These are phyloP conservation scores for Silurus meridionalis DNA, from an alignment of 2,113 vertebrate genomes.

Conservation along the genomic window DNA sequence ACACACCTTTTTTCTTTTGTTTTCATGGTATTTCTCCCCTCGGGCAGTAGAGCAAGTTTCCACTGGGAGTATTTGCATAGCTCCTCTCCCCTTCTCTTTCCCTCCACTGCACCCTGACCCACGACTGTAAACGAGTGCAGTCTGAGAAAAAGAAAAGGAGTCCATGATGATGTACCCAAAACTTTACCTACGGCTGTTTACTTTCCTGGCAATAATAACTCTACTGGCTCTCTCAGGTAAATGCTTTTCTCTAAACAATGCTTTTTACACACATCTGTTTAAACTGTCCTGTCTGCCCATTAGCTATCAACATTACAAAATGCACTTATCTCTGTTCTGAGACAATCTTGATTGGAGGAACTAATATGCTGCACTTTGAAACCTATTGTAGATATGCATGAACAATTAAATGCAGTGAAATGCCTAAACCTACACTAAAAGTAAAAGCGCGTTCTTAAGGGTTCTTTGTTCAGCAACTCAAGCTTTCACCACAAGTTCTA, in stretches of 20 bases:
- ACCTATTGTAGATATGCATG: background rate
- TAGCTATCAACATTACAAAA: background rate
- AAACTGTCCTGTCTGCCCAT: background rate
- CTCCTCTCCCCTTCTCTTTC: slow-evolving; percentile 44
- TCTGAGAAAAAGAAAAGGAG: slow-evolving; percentile 1
- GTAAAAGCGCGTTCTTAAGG: background rate
- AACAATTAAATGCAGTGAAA: background rate
- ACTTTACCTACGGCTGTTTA: slow-evolving; percentile 58
- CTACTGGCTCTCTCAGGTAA: slow-evolving; percentile 67
- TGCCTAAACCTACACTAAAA: background rate
- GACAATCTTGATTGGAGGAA: background rate
- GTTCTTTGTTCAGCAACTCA: background rate
- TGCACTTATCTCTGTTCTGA: background rate
- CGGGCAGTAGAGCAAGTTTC: slow-evolving; percentile 38
- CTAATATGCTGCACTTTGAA: background rate
- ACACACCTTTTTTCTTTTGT: background rate
- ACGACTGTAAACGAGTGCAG: slow-evolving; percentile 29
- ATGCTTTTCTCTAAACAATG: slow-evolving; percentile 8
- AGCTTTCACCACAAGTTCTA: background rate
- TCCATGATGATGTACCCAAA: slow-evolving; percentile 63
- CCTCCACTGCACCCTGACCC: slow-evolving; percentile 34
- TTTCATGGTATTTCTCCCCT: slow-evolving; percentile 25
- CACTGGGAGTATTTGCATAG: slow-evolving; percentile 22
- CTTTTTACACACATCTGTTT: background rate
- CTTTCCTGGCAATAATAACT: slow-evolving; percentile 58